Evolutionary conservation across 1,140 invertebrate genomes (phyloP).

Genomic region (Stenopsyche tienmushanensis): DNA sequence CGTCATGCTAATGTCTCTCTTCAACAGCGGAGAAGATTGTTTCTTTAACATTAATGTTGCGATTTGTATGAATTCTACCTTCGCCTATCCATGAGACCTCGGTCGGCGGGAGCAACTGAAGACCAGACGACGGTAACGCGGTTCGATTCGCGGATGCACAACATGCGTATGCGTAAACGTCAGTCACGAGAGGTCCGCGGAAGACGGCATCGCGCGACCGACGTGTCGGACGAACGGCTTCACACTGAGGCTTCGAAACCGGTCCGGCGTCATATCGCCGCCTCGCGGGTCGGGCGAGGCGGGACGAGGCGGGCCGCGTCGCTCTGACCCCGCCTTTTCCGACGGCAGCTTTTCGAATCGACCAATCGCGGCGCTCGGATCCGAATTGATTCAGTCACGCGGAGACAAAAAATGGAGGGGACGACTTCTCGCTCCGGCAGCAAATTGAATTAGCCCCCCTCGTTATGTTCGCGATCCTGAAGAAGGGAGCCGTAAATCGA

Average conservation of each 20-base stretch:
- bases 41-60: slow-evolving; percentile 40
- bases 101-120: neutral
- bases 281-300: neutral
- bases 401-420: slow-evolving; percentile 1
- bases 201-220: neutral
- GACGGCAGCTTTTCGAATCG: neutral
- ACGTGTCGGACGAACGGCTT: neutral
- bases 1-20: slow-evolving; percentile 56
- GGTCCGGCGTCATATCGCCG: neutral
- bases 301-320: neutral
- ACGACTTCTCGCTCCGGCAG: slow-evolving; percentile 10
- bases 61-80: slow-evolving; percentile 45
- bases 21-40: slow-evolving; percentile 41
- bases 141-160: too few species aligned
- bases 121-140: slow-evolving; percentile 43
- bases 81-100: slow-evolving; percentile 36
- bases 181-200: neutral
- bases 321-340: slow-evolving; percentile 1
- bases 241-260: slow-evolving; percentile 11
- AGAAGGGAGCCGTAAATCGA: slow-evolving; percentile 33
- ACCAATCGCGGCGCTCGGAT: slow-evolving; percentile 4
- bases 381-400: slow-evolving; percentile 34
- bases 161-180: neutral
- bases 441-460: slow-evolving; percentile 35
- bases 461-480: slow-evolving; percentile 24